Base-by-base conservation (phyloP, 1,140 invertebrate genomes). In the Drosophila seguyi region DNA sequence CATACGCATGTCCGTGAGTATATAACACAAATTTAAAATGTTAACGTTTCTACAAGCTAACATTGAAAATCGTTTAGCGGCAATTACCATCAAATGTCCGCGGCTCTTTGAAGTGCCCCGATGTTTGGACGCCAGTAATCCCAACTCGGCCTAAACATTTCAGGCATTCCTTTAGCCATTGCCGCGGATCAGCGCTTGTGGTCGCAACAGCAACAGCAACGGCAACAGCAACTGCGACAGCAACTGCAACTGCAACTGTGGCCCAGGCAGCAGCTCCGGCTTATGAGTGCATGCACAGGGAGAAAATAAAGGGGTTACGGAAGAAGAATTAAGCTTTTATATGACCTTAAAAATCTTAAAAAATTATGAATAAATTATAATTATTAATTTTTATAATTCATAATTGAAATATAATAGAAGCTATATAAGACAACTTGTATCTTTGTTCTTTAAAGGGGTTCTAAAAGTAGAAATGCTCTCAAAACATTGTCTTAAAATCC, bases 21-120 rank as follows among this genome's bases (percentile, higher is more conserved):
- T 88, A 87, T 87, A 87, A 88, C 83, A 87, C 83, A 87, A 90
- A 88, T 88, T 88, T 85, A 88, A 88, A 88, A 88, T 84, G 84
- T 88, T 88, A 90, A 84, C 77, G 84, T 90, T 88, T 81, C 87
- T 75, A 90, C 84, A 85, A 87, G 81, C 81, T 88, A 88, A 88
- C 85, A 88, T 88, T 88, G 85, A 88, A 88, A 88, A 88, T 88
- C 85, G 85, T 88, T 88, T 88, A 88, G 85, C 81, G 85, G 85
- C 85, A 90, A 88, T 88, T 90, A 90, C 85, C 77, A 88, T 90
- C 81, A 90, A 88, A 88, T 90, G 85, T 88, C 83, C 73, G 66
- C 77, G 79, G 79, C 85, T 61, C 85, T 88, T 88, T 88, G 85
- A 88, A 48, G 52, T 88, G 22, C 27, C 60, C 85, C 85, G 85